Percentiles rank a stretch among this genome's conserved stretches.
These are phyloP conservation scores for Patagioenas fasciata DNA, from an alignment of 2,113 vertebrate species.

Conservation along the genomic window DNA sequence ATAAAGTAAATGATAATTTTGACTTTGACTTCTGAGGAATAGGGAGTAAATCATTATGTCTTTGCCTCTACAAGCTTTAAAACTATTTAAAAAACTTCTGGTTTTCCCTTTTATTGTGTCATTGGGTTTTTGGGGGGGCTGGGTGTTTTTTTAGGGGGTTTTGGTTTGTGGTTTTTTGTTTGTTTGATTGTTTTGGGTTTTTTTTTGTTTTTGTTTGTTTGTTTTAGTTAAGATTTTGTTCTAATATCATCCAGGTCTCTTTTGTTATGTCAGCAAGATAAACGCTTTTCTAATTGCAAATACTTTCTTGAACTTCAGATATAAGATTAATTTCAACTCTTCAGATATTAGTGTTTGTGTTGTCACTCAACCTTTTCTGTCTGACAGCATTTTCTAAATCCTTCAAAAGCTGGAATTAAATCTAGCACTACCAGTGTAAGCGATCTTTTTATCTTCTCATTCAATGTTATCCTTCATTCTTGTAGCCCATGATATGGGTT, in stretches of 20 bases:
- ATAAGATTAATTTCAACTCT: neutral
- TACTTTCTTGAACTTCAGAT: neutral
- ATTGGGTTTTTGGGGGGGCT: too few relatives aligned
- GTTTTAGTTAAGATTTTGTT: neutral
- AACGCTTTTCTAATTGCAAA: neutral
- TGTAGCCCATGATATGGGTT: neutral
- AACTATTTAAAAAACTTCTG: neutral
- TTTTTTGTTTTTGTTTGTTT: neutral
- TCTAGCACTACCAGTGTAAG: neutral
- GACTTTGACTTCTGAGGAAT: neutral
- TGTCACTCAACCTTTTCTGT: neutral
- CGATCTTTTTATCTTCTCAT: neutral
- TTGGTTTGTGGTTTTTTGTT: neutral
- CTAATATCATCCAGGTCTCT: neutral
- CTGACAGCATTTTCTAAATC: neutral
- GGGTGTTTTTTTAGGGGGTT: rapidly evolving
- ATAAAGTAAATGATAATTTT: neutral
- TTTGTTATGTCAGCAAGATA: neutral
- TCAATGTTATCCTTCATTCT: neutral
- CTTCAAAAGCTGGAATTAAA: neutral
- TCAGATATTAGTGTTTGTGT: neutral
- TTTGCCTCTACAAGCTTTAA: neutral
- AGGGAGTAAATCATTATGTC: neutral
- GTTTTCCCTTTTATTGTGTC: neutral
- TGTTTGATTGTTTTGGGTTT: too few relatives aligned